Evolutionary conservation across 2,113 vertebrate species (phyloP), one percentile per base, ranked within the genome.

Genomic region (Muscicapa adusta): DNA sequence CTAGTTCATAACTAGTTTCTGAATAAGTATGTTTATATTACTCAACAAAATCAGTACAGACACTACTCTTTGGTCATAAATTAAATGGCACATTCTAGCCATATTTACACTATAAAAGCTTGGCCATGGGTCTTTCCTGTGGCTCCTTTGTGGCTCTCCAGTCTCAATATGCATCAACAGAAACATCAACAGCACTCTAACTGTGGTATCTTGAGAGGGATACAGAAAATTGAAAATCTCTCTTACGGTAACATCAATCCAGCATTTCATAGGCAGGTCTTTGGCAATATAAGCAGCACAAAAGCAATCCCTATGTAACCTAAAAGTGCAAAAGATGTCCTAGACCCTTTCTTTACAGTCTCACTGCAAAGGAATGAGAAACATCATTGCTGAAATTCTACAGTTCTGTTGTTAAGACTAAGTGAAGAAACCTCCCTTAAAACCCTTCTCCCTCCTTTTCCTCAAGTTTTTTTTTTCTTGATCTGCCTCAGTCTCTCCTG

Each of bases 281-380:
- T 47, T 48, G 72, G 22, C 18, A 50, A 33, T 16, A 34, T 11
- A 45, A 62, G 36, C 10, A 61, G 47, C 14, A 70, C 48, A 62
- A 25, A 1, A 54, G 4, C 38, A 62, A 58, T 53, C 9, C 6
- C 24, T 45, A 12, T 0, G 0, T 42, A 43, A 26, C 19, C 28
- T 25, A 36, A 77, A 72, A 72, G 8, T 31, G 10, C 4, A 66
- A 71, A 72, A 76, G 22, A 9, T 36, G 8, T 1, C 1, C 26
- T 43, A 33, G 26, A 65, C 26, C 14, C 18, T 76, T 80, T 72
- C 33, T 62, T 88, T 19, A 57, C 33, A 80, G 14, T 56, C 78
- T 80, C 57, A 63, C 6, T 36, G 28, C 25, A 78, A 50, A 85
- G 10, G 6, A 60, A 81, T 22, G 36, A 19, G 11, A 86, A 75